Evolutionary conservation across 2,797 vertebrate genomes (phyloP).

Genomic region (Amazona finschi): DNA sequence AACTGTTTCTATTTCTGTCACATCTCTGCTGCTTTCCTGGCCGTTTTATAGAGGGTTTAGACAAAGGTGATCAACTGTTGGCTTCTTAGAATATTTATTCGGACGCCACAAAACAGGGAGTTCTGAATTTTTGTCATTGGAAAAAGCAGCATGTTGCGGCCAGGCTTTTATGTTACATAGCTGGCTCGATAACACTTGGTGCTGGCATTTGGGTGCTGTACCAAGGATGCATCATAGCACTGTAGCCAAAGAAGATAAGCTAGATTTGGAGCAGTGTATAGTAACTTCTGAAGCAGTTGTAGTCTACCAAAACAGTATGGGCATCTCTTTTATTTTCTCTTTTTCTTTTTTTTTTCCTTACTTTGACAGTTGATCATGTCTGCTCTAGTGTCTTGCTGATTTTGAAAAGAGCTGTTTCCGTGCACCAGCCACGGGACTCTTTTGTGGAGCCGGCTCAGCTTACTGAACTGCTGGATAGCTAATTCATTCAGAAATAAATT

Average conservation of each 20-base stretch:
- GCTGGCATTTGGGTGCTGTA: neutral
- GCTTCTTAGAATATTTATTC: neutral
- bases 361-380: neutral
- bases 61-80: neutral
- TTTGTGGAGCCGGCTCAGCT: neutral
- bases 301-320: neutral
- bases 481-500: neutral
- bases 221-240: neutral
- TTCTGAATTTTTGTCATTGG: neutral
- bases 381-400: neutral
- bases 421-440: neutral
- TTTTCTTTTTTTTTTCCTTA: neutral
- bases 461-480: neutral
- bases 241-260: neutral
- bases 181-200: neutral
- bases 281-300: neutral
- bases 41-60: neutral
- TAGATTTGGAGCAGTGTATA: neutral
- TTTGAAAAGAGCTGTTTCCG: neutral
- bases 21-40: neutral
- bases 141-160: neutral
- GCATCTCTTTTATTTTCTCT: neutral
- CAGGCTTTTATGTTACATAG: neutral
- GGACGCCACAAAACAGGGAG: neutral
- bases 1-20: neutral